phyloP scores from a whole-genome alignment of 2,113 vertebrate species.

The Australoheros scitulus region DNA sequence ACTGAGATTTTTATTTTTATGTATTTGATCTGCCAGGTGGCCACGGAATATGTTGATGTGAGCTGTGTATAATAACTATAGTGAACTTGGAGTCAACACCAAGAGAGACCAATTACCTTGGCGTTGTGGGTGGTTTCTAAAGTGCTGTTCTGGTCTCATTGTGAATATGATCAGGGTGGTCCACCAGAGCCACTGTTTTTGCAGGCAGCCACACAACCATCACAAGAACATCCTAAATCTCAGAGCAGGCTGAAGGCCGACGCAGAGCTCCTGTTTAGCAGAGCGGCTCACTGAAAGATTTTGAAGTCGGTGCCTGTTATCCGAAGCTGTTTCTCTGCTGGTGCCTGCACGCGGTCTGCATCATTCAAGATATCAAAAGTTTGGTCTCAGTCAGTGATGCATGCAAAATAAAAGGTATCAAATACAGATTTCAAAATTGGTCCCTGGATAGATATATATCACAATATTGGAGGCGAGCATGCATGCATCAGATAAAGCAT shows the following conservation, averaged over 20 bases:
- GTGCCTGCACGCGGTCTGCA: constrained; percentile 5
- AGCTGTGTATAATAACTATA: background rate
- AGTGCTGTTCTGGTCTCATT: constrained; percentile 15
- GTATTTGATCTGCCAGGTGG: constrained; percentile 34
- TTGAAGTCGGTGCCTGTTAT: constrained; percentile 11
- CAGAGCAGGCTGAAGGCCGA: background rate
- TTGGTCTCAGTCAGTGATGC: constrained; percentile 1
- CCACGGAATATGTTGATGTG: constrained; percentile 7
- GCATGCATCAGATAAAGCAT: constrained; percentile 31
- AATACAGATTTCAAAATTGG: constrained; percentile 15
- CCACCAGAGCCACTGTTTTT: constrained; percentile 45
- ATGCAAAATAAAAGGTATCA: background rate
- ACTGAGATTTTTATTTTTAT: background rate
- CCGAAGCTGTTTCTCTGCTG: background rate
- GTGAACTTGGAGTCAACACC: background rate
- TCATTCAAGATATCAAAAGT: background rate
- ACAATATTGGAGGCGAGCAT: constrained; percentile 18
- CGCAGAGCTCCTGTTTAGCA: background rate
- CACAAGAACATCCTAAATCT: constrained; percentile 37
- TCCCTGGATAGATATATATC: constrained; percentile 36
- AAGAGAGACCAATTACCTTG: constrained; percentile 1
- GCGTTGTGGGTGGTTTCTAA: constrained; percentile 22
- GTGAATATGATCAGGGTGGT: constrained; percentile 21
- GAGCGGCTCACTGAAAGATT: background rate
- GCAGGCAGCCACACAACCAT: constrained; percentile 46